phyloP scores from a whole-genome alignment of 1,140 invertebrate species.

The Contarinia nasturtii region DNA sequence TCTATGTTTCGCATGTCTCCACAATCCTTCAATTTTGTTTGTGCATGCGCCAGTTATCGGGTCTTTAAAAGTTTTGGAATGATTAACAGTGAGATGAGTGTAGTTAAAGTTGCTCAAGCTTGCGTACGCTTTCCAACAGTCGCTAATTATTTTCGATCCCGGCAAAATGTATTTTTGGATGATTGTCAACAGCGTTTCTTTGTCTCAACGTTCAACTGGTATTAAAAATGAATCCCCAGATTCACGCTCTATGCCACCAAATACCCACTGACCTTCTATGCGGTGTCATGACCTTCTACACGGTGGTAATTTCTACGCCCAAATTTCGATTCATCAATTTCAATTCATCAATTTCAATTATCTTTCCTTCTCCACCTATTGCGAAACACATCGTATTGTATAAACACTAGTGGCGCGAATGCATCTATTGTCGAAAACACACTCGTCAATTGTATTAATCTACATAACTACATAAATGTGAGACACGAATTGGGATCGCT shows the following conservation, averaged over 20 bases:
- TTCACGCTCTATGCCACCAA: constrained; percentile 16
- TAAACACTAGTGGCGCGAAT: too few species aligned
- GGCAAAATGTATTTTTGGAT: constrained; percentile 11
- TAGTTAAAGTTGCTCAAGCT: constrained; percentile 6
- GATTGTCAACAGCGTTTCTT: constrained; percentile 6
- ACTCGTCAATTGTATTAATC: too few species aligned
- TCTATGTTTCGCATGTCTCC: neutral
- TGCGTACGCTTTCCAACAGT: constrained; percentile 14
- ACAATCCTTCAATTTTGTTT: too few species aligned
- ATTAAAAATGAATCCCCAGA: constrained; percentile 7
- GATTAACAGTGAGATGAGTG: constrained; percentile 10
- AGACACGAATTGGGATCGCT: too few species aligned
- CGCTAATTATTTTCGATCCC: constrained; percentile 13
- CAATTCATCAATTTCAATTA: too few species aligned
- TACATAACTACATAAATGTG: too few species aligned
- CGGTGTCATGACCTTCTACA: too few species aligned
- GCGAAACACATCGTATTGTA: neutral
- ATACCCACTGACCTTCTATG: constrained; percentile 22
- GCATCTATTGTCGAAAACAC: too few species aligned
- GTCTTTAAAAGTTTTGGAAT: constrained; percentile 8
- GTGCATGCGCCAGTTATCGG: constrained; percentile 5
- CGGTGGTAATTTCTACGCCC: constrained; percentile 14
- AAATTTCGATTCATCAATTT: constrained; percentile 15
- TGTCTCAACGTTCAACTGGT: constrained; percentile 7
- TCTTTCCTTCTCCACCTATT: constrained; percentile 6